Evolutionary conservation across 2,888 invertebrate species (phyloP), one percentile per base, ranked within the genome.

Genomic region (Zeuzera pyrina): DNA sequence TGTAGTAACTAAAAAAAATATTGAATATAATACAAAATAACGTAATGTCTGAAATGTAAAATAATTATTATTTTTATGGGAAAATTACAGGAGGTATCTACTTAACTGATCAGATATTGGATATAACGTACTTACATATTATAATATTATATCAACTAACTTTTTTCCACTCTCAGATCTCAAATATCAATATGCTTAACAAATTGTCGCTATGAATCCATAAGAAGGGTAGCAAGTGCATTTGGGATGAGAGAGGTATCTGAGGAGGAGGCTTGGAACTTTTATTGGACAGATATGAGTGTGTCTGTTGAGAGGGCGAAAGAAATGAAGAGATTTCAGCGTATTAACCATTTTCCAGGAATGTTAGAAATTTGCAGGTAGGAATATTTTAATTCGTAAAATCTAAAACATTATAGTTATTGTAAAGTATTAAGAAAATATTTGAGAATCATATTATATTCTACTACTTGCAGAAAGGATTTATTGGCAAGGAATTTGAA

Each of bases 291-390:
- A 0, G 96, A 96, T 62, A 88, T 91, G 53, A 91, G 93, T 44
- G 91, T 96, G 12, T 91, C 94, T 6, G 87, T 94, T 2, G 95
- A 95, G 53, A 74, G 92, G 31, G 94, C 92, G 28, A 95, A 95
- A 69, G 93, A 93, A 50, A 94, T 97, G 94, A 95, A 94, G 69
- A 86, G 94, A 40, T 97, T 91, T 68, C 92, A 96, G 78, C 91
- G 94, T 61, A 92, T 96, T 38, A 97, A 97, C 67, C 96, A 97
- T 72, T 97, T 95, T 63, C 95, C 95, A 1, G 94, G 94, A 33
- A 94, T 94, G 93, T 85, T 88, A 47, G 94, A 94, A 65, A 92
- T 94, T 43, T 94, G 93, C 73, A 85, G 84, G 84, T 78, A 35
- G 30, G 31, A 12, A 11, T 19, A 7, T 8, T 5, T 19, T 19